Evolutionary conservation across 2,113 vertebrate species (phyloP), one percentile per base, ranked within the genome.

Genomic region (Tenrec ecaudatus): DNA sequence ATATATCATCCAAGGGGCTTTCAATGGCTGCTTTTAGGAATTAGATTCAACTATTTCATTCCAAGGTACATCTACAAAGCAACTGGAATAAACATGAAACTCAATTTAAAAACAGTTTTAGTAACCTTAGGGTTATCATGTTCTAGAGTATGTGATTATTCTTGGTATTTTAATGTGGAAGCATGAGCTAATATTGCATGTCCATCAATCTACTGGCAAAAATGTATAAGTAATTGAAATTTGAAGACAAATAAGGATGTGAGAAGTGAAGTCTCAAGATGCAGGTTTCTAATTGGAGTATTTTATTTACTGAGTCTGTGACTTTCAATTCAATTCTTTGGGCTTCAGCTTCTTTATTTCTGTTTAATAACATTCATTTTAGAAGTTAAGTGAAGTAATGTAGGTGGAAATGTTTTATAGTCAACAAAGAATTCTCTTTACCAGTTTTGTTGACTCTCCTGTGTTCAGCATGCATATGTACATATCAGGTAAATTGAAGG

Each of bases 281-380:
- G 27, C 47, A 14, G 2, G 0, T 75, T 90, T 80, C 10, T 20
- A 43, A 91, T 38, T 78, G 22, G 16, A 69, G 57, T 85, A 20
- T 89, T 89, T n/a, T 1, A 68, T 8, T 79, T 87, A 38, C 25
- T 79, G 15, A 1, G 4, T 86, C 2, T n/a, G 19, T 29, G 38
- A 66, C 62, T 73, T 91, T 95, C 40, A 29, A 57, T 89, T 89
- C 87, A 5, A 3, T 87, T 87, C 23, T 64, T 90, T 57, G 20
- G 43, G 38, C 17, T 29, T 91, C n/a, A 23, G 2, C 57, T 87
- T 91, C 23, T 62, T 82, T 82, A 82, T 82, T 91, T 79, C 27
- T 53, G 10, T 85, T 94, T 82, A 84, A 9, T 58, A 81, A 5
- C 47, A 68, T 3, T 60, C 3, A 81, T 76, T 84, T 86, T 80